These are phyloP conservation scores for Adineta ricciae DNA, from an alignment of 2,888 invertebrate species.

Conservation along the genomic window DNA sequence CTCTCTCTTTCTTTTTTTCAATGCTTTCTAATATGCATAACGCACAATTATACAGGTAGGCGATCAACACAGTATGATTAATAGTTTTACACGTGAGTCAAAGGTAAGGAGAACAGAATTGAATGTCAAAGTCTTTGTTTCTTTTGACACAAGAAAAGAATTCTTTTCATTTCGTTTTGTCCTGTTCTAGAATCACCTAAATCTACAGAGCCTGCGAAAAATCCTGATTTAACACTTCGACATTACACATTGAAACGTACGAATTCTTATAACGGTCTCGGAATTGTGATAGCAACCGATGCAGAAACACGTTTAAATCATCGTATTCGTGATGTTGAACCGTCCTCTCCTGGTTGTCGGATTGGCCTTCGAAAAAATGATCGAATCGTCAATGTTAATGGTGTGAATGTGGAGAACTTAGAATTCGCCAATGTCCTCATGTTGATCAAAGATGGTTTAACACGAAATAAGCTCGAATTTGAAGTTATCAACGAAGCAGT, in stretches of 20 bases:
- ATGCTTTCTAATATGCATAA: neutral
- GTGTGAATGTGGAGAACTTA: neutral
- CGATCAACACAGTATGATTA: neutral
- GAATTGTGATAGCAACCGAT: neutral
- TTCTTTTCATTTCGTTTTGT: too few relatives aligned
- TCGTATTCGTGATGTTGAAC: slow-evolving; percentile 4
- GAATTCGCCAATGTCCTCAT: neutral
- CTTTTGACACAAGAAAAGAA: too few relatives aligned
- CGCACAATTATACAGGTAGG: neutral
- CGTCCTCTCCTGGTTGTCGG: neutral
- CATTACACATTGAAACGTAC: neutral
- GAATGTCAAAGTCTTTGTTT: too few relatives aligned
- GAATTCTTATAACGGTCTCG: neutral
- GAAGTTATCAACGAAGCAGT: neutral
- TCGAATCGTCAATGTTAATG: neutral
- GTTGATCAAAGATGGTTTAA: neutral
- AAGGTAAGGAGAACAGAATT: neutral
- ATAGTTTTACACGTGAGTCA: neutral
- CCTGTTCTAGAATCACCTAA: neutral
- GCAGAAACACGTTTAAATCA: neutral
- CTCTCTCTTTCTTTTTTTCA: neutral
- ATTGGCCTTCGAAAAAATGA: neutral
- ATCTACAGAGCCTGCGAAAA: neutral
- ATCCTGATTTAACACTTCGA: neutral
- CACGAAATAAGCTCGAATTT: neutral